phyloP scores from a whole-genome alignment of 92 coral and sea anemone species.

The Porites lobata region DNA sequence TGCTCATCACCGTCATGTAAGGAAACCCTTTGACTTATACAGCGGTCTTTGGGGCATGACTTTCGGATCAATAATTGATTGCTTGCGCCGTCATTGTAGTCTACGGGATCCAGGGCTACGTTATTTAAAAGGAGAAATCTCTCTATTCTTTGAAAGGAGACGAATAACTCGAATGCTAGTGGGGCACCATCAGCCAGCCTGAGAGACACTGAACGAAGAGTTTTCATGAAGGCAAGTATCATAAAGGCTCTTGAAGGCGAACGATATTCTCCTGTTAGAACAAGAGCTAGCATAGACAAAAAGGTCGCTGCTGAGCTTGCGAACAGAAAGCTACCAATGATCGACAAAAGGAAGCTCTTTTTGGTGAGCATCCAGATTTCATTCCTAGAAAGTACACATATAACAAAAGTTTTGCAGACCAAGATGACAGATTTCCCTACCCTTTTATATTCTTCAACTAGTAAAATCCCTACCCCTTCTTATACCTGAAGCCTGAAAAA shows the following conservation, averaged over 20 bases:
- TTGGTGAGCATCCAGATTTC: slow-evolving; percentile 20
- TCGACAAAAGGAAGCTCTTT: slow-evolving; percentile 29
- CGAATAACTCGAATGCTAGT: slow-evolving; percentile 3
- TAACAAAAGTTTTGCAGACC: not conserved
- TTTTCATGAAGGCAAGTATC: slow-evolving; percentile 29
- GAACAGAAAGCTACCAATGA: slow-evolving; percentile 10
- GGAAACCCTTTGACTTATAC: not conserved
- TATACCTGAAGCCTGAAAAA: too few species aligned
- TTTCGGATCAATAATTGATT: not conserved
- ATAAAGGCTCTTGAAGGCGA: slow-evolving; percentile 18
- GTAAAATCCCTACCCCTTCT: too few species aligned
- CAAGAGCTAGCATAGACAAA: slow-evolving; percentile 1
- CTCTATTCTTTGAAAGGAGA: slow-evolving; percentile 20
- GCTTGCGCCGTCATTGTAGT: not conserved
- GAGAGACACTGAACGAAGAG: slow-evolving; percentile 11
- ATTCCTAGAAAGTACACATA: not conserved
- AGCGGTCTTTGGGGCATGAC: not conserved
- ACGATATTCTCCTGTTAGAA: not conserved
- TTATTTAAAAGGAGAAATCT: slow-evolving; percentile 16
- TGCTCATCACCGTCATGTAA: not conserved
- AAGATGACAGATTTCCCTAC: too few species aligned
- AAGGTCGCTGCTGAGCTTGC: slow-evolving; percentile 4
- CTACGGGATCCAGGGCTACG: not conserved
- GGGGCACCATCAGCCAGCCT: slow-evolving; percentile 25
- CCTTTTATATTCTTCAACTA: too few species aligned